A percentile compares a stretch with the other conserved stretches of the same genome.
These are phyloP conservation scores for Hirtodrosophila confusa DNA, from an alignment of 2,888 invertebrate genomes.

Conservation along the genomic window DNA sequence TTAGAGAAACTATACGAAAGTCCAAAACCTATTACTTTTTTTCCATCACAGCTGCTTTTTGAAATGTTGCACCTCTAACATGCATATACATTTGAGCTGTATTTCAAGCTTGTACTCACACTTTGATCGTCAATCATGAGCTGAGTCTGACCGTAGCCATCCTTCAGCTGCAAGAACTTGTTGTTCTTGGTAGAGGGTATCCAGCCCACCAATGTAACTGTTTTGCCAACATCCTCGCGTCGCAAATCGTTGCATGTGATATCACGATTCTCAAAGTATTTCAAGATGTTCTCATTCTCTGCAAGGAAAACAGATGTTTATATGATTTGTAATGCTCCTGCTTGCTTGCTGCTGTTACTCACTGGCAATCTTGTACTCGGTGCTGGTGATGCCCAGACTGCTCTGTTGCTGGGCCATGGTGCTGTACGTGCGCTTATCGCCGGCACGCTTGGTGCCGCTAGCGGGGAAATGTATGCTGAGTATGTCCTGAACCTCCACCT, in stretches of 20 bases:
- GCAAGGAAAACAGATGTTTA: not conserved
- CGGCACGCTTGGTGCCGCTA: slow-evolving; percentile 69
- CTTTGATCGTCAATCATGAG: slow-evolving; percentile 83
- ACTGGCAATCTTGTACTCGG: slow-evolving; percentile 84
- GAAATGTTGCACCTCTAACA: no score
- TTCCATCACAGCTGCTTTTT: no score
- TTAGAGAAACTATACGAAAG: no score
- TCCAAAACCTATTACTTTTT: no score
- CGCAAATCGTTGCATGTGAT: slow-evolving; percentile 84
- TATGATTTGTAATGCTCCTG: not conserved
- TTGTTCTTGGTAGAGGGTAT: slow-evolving; percentile 80
- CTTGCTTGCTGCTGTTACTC: slow-evolving; percentile 38
- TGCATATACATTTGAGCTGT: no score
- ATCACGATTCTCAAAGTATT: slow-evolving; percentile 84
- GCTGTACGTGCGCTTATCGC: slow-evolving; percentile 82
- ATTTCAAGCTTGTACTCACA: slow-evolving; percentile 46
- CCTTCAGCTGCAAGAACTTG: slow-evolving; percentile 84
- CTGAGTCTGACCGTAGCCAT: slow-evolving; percentile 84
- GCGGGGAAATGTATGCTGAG: slow-evolving; percentile 75
- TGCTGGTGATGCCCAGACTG: slow-evolving; percentile 83
- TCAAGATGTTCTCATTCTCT: slow-evolving; percentile 83
- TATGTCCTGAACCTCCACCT: slow-evolving; percentile 84
- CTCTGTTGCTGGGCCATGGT: slow-evolving; percentile 79
- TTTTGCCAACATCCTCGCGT: slow-evolving; percentile 80
- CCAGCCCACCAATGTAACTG: slow-evolving; percentile 84